Base-by-base conservation (phyloP, 1,140 invertebrate species). In the Drosophila repleta region DNA sequence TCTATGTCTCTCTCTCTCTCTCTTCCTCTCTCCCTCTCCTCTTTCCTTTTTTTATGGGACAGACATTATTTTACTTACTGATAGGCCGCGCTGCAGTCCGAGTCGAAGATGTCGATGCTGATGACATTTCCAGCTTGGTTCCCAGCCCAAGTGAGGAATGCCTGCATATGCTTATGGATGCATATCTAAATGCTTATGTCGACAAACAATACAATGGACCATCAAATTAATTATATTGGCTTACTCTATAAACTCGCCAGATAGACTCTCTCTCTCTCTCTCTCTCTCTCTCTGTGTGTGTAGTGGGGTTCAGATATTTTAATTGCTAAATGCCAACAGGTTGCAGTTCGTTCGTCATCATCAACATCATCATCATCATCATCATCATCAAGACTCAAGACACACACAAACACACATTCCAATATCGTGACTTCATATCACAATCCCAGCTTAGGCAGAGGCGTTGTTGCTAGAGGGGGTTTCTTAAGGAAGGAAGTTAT, bases 361-460 rank as follows among this genome's bases (percentile, higher is more conserved):
- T 52, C 73, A 71, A 76, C 73, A 67, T 62, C 74, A 76, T 76
- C 74, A 57, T 53, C 51, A 75, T 68, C 72, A 63, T 52, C 73
- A 74, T 79, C 73, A 67, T 58, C 74, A 76, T 76, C 74, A 58
- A 24, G 2, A 3, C 2, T 68, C 57, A 51, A 52, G 56, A 68
- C 52, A 67, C 71, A 35, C 10, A 29, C 29, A 76, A 66, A 82
- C 76, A 82, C 37, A 83, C 67, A 88, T 88, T 88, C 83, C 83
- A 83, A 88, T 89, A 68, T 66, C 64, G 74, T 88, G 83, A 88
- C 67, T 90, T 90, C 88, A 90, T 88, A 82, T 74, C 67, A 57
- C 62, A 61, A 45, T 52, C 52, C 49, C 52, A 56, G 60, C 4
- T 39, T 57, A 32, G 46, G 66, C 52, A 72, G 35, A 20, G 37